phyloP scores from a whole-genome alignment of 2,113 vertebrate genomes.

The Electrona antarctica region DNA sequence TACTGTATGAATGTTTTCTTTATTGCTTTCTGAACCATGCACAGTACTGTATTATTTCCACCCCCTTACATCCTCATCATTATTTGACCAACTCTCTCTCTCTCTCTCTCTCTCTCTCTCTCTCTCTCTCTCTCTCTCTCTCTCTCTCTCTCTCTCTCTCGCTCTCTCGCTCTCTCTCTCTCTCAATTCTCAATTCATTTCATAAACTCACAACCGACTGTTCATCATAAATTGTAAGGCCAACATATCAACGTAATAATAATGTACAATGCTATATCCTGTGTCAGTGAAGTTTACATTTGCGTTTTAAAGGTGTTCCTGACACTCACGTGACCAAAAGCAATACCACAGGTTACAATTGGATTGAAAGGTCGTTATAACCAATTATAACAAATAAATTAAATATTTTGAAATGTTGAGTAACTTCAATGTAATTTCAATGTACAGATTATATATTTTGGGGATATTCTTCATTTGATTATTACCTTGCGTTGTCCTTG shows the following conservation, averaged over 20 bases:
- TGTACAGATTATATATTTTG: too few relatives aligned
- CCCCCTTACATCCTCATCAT: not conserved
- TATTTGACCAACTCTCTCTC: too few relatives aligned
- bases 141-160: not conserved
- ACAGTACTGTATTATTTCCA: too few relatives aligned
- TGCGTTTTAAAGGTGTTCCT: not conserved
- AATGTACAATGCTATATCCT: not conserved
- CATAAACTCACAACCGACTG: not conserved
- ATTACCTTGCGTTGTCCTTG: too few relatives aligned
- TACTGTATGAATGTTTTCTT: too few relatives aligned
- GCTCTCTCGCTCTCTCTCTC: not conserved
- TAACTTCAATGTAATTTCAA: too few relatives aligned
- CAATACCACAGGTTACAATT: not conserved
- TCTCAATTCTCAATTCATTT: not conserved
- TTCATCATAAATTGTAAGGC: not conserved
- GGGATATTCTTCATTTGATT: too few relatives aligned
- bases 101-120: not conserved
- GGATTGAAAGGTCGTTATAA: not conserved
- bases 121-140: not conserved
- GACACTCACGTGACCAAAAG: not conserved
- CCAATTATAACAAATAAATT: not conserved
- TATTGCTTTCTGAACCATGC: too few relatives aligned
- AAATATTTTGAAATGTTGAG: not conserved
- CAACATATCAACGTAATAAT: not conserved
- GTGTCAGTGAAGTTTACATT: not conserved